Percentiles rank a stretch among this genome's conserved stretches.
phyloP scores from a whole-genome alignment of 2,888 invertebrate genomes.

The Tachystola acroxantha region DNA sequence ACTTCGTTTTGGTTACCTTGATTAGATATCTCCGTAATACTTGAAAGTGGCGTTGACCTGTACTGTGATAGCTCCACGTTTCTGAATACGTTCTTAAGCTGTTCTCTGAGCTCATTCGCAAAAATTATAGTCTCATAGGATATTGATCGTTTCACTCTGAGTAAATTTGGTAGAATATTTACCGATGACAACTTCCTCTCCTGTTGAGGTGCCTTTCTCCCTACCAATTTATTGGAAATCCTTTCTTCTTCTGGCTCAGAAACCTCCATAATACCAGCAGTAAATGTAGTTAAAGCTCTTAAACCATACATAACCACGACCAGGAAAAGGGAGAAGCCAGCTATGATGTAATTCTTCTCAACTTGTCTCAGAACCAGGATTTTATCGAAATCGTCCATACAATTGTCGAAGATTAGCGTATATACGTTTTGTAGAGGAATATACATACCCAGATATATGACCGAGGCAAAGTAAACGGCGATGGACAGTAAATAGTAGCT shows the following conservation, averaged over 20 bases:
- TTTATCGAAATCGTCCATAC: slow-evolving; percentile 38
- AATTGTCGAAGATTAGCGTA: slow-evolving; percentile 30
- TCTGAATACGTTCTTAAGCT: slow-evolving; percentile 39
- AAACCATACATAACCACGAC: slow-evolving; percentile 50
- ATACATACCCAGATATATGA: slow-evolving; percentile 56
- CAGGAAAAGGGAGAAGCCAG: slow-evolving; percentile 61
- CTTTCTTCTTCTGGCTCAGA: slow-evolving; percentile 22
- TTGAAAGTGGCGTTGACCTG: slow-evolving; percentile 23
- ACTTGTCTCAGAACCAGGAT: slow-evolving; percentile 35
- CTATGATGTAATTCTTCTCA: slow-evolving; percentile 54
- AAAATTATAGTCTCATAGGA: slow-evolving; percentile 56
- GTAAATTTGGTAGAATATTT: slow-evolving; percentile 39
- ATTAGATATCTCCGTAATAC: slow-evolving; percentile 28
- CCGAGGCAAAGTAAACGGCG: slow-evolving; percentile 34
- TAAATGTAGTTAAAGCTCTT: slow-evolving; percentile 38
- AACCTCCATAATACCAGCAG: slow-evolving; percentile 37
- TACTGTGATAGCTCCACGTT: slow-evolving; percentile 30
- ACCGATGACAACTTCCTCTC: slow-evolving; percentile 15
- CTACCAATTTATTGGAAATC: slow-evolving; percentile 11
- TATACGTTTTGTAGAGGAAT: slow-evolving; percentile 44
- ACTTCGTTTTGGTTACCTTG: not conserved
- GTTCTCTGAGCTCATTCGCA: slow-evolving; percentile 47
- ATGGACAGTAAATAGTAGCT: slow-evolving; percentile 23
- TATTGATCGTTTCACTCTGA: slow-evolving; percentile 51
- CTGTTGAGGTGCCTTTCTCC: slow-evolving; percentile 13